These are phyloP conservation scores for Apteryx mantelli DNA, from an alignment of 2,113 vertebrate species.

Conservation along the genomic window DNA sequence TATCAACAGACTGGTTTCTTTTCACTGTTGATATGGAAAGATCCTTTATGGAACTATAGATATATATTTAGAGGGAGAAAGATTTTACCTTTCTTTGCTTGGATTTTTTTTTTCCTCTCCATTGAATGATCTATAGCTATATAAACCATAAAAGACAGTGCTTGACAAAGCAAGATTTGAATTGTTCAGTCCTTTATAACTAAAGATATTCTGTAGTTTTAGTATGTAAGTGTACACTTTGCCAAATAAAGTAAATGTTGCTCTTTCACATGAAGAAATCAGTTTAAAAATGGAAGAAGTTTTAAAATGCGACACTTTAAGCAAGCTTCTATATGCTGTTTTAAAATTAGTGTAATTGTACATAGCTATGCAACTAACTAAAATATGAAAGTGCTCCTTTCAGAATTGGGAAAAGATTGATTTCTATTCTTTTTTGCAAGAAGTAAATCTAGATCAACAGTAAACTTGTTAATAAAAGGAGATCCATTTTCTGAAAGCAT, in stretches of 20 bases:
- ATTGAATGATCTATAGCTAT: slow-evolving; percentile 25
- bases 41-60: not conserved
- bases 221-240: not conserved
- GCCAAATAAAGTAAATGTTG: not conserved
- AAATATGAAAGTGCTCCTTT: not conserved
- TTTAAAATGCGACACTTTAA: slow-evolving; percentile 20
- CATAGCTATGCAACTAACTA: not conserved
- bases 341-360: not conserved
- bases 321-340: not conserved
- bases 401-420: not conserved
- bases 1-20: slow-evolving; percentile 42
- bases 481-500: slow-evolving; percentile 5
- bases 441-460: not conserved
- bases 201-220: not conserved
- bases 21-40: not conserved
- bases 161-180: not conserved
- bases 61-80: not conserved
- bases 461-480: not conserved
- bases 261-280: slow-evolving; percentile 1
- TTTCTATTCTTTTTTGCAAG: not conserved
- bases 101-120: slow-evolving; percentile 8
- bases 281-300: not conserved
- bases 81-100: slow-evolving; percentile 45
- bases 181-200: not conserved
- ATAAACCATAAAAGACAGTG: not conserved